Conservation (phyloP, 2,113 vertebrate genomes). For the Thomomys bottae region DNA sequence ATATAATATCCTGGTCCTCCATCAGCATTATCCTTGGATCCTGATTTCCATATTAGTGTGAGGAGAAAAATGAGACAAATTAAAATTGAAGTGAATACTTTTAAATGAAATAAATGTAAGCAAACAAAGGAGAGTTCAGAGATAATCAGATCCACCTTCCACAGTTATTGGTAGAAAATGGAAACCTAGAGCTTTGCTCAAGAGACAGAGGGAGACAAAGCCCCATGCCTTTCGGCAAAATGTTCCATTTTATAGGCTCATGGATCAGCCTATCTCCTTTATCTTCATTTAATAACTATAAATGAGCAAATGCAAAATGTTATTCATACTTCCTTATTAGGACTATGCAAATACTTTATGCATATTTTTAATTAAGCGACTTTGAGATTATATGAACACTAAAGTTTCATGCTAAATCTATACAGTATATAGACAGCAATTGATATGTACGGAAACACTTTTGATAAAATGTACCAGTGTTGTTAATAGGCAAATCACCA, state of each 20-base stretch:
- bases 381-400: background rate
- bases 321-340: background rate
- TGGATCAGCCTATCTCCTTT: background rate
- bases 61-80: conserved; percentile 20
- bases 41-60: background rate
- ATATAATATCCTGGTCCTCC: background rate
- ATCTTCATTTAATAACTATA: background rate
- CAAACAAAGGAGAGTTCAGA: background rate
- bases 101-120: no score
- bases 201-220: background rate
- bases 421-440: background rate
- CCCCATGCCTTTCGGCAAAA: background rate
- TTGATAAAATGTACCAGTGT: conserved; percentile 41
- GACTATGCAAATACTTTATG: background rate
- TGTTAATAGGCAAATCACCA: background rate
- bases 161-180: background rate
- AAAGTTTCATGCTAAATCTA: background rate
- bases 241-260: background rate
- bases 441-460: background rate
- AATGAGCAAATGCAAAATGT: background rate
- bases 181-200: background rate
- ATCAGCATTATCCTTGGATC: background rate
- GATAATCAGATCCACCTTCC: background rate
- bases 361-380: background rate
- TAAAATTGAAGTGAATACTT: background rate